A percentile compares a stretch with the other conserved stretches of the same genome.
phyloP scores from a whole-genome alignment of 2,113 vertebrate genomes.

The Danionella cerebrum region DNA sequence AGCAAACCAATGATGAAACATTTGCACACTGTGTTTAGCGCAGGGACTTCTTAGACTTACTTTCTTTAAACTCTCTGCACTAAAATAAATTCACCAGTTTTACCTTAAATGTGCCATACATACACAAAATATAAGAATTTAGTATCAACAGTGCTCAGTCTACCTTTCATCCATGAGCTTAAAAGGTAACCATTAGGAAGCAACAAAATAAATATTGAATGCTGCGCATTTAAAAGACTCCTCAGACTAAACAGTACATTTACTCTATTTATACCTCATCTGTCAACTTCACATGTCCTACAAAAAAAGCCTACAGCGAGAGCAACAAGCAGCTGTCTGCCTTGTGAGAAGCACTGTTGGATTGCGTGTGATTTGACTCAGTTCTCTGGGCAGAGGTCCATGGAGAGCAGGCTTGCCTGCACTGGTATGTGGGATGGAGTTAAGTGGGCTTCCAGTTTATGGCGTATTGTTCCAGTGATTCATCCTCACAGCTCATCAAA shows the following conservation, averaged over 20 bases:
- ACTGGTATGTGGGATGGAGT: constrained; percentile 12
- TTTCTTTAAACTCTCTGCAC: neutral
- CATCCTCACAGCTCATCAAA: constrained; percentile 18
- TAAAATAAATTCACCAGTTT: neutral
- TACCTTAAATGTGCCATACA: neutral
- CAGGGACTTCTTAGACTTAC: neutral
- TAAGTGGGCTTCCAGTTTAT: constrained; percentile 20
- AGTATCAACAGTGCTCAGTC: neutral
- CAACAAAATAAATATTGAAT: neutral
- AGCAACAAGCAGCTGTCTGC: constrained; percentile 16
- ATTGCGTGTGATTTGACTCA: constrained; percentile 16
- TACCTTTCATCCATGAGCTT: neutral
- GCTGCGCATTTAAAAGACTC: neutral
- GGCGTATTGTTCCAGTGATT: constrained; percentile 18
- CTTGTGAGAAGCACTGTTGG: constrained; percentile 17
- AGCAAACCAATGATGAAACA: neutral
- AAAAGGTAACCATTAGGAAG: neutral
- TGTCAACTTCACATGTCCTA: neutral
- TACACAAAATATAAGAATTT: neutral
- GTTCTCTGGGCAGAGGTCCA: constrained; percentile 12
- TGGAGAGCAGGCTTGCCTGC: constrained; percentile 6
- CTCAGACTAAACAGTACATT: neutral
- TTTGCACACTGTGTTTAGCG: neutral
- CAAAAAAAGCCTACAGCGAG: constrained; percentile 4
- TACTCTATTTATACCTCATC: neutral